Base-by-base conservation (phyloP, 2,888 invertebrate genomes). In the Perizoma flavofasciatum region DNA sequence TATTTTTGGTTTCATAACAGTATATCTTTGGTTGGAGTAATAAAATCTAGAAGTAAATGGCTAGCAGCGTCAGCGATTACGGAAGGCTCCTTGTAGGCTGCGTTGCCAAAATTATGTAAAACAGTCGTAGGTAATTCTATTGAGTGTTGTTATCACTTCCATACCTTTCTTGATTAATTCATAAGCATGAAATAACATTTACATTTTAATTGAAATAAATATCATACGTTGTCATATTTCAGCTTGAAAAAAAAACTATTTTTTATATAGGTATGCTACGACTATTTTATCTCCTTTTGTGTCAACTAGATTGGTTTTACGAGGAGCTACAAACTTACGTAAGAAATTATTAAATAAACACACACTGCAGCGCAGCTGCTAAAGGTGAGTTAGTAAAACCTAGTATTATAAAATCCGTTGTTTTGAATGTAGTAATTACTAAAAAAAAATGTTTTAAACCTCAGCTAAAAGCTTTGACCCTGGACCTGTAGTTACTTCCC, bases 61-160 rank as follows among this genome's bases (percentile, higher is more conserved):
- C 5, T 46, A 41, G 33, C 34, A 33, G 34, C 37, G 53, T 53
- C 47, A 54, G 54, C 54, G 34, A 11, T 54, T 41, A 54, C 35
- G 11, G 40, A 40, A 54, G 45, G 53, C 50, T 43, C 32, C 52
- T 6, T 35, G 47, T 47, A 54, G 45, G 53, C 50, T 50, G 41
- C 52, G 11, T 35, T 41, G 41, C 47, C 7, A 39, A 41, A 54
- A 47, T 54, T 47, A 48, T 54, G 47, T 47, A 33, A 54, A 54
- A 47, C 54, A 41, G 47, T 47, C 11, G 47, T 54, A 40, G 22
- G 41, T 47, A 47, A 40, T 47, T 47, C 46, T 44, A 5, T 11
- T 9, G 52, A 37, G 37, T 44, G 41, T 43, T 41, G 43, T 34
- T 51, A 35, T 52, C 52, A 53, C 46, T 46, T 46, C 9, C 33